phyloP scores from a whole-genome alignment of 2,113 vertebrate genomes.

The Nesoenas mayeri region DNA sequence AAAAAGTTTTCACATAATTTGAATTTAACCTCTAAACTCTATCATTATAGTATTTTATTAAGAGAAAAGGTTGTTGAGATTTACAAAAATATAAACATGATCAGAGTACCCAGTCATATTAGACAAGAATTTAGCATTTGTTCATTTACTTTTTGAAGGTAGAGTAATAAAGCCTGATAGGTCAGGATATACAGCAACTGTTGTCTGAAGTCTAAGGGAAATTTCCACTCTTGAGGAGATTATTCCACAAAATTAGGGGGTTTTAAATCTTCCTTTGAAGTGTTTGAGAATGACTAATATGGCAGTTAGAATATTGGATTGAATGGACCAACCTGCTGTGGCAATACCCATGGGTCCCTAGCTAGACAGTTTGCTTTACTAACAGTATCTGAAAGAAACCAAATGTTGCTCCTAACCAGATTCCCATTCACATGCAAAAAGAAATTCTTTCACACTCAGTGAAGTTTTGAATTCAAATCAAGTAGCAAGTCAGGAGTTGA shows the following conservation, averaged over 20 bases:
- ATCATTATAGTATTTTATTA: background rate
- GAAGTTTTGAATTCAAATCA: slow-evolving; percentile 23
- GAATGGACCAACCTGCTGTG: background rate
- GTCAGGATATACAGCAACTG: background rate
- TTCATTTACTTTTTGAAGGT: background rate
- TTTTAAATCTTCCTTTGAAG: background rate
- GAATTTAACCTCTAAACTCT: background rate
- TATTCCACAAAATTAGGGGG: background rate
- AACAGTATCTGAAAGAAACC: background rate
- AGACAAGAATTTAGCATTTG: background rate
- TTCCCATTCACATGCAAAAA: background rate
- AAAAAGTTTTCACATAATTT: background rate
- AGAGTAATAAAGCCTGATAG: background rate
- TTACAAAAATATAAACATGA: background rate
- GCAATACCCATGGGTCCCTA: background rate
- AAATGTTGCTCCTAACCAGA: background rate
- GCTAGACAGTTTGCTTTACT: background rate
- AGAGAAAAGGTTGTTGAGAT: background rate
- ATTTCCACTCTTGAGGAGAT: background rate
- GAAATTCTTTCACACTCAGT: background rate
- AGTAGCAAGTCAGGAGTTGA: background rate
- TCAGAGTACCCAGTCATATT: background rate
- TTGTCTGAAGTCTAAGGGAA: background rate
- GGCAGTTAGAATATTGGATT: background rate
- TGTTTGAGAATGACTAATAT: background rate